Conservation (phyloP, 2,113 vertebrate species). For the Labeo rohita region DNA sequence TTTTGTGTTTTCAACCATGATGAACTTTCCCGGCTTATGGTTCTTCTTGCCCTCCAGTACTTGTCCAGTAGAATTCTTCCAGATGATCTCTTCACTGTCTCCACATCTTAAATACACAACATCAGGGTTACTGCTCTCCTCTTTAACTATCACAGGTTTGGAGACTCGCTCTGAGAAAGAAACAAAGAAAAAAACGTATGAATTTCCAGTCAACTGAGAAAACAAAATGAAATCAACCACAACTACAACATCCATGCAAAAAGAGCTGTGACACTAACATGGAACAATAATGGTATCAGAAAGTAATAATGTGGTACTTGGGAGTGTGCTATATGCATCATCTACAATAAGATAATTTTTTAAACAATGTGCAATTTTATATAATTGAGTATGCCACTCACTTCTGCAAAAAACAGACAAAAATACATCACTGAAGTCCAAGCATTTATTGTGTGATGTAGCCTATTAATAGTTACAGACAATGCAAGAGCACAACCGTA, state of each 20-base stretch:
- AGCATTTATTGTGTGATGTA: too few relatives aligned
- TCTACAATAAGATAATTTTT: too few relatives aligned
- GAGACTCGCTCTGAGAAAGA: neutral
- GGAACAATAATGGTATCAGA: too few relatives aligned
- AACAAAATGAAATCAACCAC: neutral
- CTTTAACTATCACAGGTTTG: neutral
- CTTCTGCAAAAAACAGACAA: too few relatives aligned
- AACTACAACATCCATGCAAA: neutral
- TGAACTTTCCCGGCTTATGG: neutral
- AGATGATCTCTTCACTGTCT: neutral
- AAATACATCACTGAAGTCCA: too few relatives aligned
- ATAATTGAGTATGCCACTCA: too few relatives aligned
- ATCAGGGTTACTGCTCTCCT: rapidly evolving
- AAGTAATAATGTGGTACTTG: too few relatives aligned
- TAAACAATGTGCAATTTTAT: too few relatives aligned
- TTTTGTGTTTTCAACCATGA: neutral
- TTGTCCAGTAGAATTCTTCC: neutral
- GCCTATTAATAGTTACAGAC: too few relatives aligned
- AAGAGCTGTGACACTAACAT: neutral
- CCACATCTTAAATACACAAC: neutral
- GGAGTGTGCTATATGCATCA: too few relatives aligned
- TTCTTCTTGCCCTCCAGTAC: too few relatives aligned
- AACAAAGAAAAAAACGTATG: neutral
- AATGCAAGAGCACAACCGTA: too few relatives aligned
- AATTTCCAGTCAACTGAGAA: neutral